Conservation (phyloP, 2,888 invertebrate species). For the Andrena fulva region DNA sequence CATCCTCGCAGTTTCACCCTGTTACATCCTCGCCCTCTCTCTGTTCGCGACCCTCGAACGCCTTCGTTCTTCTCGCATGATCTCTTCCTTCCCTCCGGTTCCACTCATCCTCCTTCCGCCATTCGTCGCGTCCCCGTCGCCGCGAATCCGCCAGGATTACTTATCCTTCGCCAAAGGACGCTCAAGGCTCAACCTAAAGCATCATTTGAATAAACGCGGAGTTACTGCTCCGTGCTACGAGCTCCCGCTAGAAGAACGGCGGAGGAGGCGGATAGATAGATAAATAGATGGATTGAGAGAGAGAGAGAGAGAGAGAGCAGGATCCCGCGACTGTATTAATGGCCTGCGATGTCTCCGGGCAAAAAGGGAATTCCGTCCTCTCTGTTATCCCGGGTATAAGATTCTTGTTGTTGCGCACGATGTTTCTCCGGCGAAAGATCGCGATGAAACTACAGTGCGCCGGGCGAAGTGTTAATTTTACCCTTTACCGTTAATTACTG, state of each 20-base stretch:
- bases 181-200: slow-evolving; percentile 78
- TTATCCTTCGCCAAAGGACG: slow-evolving; percentile 76
- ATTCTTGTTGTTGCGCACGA: slow-evolving; percentile 30
- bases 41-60: slow-evolving; percentile 48
- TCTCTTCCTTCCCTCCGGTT: slow-evolving; percentile 24
- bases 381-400: slow-evolving; percentile 32
- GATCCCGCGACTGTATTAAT: slow-evolving; percentile 69
- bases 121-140: slow-evolving; percentile 50
- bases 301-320: not conserved
- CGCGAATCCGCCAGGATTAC: slow-evolving; percentile 76
- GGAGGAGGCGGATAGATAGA: slow-evolving; percentile 24
- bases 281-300: slow-evolving; percentile 25
- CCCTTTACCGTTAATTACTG: too few species aligned
- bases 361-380: slow-evolving; percentile 39
- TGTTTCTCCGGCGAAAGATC: slow-evolving; percentile 31
- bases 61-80: slow-evolving; percentile 23
- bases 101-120: slow-evolving; percentile 56
- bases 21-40: not conserved
- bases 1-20: slow-evolving; percentile 28
- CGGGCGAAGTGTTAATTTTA: not conserved
- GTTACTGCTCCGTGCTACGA: slow-evolving; percentile 75
- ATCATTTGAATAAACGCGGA: slow-evolving; percentile 83
- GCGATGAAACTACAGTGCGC: not conserved
- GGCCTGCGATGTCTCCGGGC: slow-evolving; percentile 56
- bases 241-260: not conserved